A percentile compares a stretch with the other conserved stretches of the same genome.
These are phyloP conservation scores for Drosophila mojavensis DNA, from an alignment of 1,140 invertebrate genomes.

Conservation along the genomic window DNA sequence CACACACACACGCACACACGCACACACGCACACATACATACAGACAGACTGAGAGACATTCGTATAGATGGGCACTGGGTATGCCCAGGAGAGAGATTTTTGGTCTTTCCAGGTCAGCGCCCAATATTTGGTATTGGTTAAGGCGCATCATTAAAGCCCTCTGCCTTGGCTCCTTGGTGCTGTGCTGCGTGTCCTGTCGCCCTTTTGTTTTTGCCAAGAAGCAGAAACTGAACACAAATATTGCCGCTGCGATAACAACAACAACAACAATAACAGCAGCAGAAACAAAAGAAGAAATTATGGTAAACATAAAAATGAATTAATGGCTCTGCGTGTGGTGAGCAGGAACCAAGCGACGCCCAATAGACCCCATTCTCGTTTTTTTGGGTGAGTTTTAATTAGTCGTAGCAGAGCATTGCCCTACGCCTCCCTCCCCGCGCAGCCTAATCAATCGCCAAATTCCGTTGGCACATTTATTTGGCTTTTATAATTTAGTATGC, in stretches of 20 bases:
- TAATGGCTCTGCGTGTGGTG: conserved; percentile 57
- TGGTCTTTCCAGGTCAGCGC: conserved; percentile 65
- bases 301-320: conserved; percentile 78
- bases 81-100: conserved; percentile 75
- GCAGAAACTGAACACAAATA: conserved; percentile 34
- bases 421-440: neutral
- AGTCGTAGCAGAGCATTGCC: conserved; percentile 23
- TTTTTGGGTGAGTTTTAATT: conserved; percentile 48
- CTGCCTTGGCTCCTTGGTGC: neutral
- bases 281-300: conserved; percentile 62
- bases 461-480: conserved; percentile 48
- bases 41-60: conserved; percentile 32
- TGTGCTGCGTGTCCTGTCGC: conserved; percentile 43
- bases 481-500: conserved; percentile 74
- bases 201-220: conserved; percentile 33
- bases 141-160: conserved; percentile 67
- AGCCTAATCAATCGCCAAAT: conserved; percentile 8
- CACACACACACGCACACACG: conserved; percentile 12
- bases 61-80: conserved; percentile 6
- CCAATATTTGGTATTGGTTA: conserved; percentile 54
- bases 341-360: conserved; percentile 69
- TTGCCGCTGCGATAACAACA: conserved; percentile 23
- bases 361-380: conserved; percentile 39
- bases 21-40: conserved; percentile 17
- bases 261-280: conserved; percentile 55